Base-by-base conservation (phyloP, 92 coral and sea anemone species). In the Epizoanthus rinbou region DNA sequence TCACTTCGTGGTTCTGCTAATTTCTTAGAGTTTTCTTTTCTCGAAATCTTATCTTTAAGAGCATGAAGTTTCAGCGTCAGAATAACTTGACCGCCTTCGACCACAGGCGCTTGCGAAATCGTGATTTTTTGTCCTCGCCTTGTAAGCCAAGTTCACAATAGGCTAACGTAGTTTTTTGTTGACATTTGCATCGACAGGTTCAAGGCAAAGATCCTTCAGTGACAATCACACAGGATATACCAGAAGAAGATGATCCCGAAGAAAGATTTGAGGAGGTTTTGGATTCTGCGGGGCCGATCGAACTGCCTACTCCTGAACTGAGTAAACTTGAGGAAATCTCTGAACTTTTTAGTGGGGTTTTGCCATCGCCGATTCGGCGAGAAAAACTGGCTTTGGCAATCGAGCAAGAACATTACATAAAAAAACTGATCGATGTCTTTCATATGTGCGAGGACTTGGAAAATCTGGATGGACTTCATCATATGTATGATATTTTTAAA, bases 141-240 rank as follows among this genome's bases (percentile, higher is more conserved):
- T 80, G 71, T 54, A 64, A 57, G 67, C 37, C 31, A 73, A 64
- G 13, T 73, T 87, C 45, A 76, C 66, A 59, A 78, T 62, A 41
- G 82, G 82, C 82, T 78, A 78, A 78, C 70, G 67, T 41, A 4
- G 72, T 53, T 54, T 47, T 64, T 88, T 86, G 80, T 88, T 83
- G 71, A 82, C 81, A 80, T 82, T 85, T 65, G 74, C 52, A 85
- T 83, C 60, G 60, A 7, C 60, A 97, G 99, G 97, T 97, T 57
- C 99, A 97, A 92, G 99, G 99, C 41, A 97, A 94, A 88, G 99
- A 97, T 72, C 99, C 99, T 6, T 97, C 99, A 19, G 98, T 94
- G 57, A 97, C 93, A 33, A 86, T 97, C 13, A 97, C 99, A 3
- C 99, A 97, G 87, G 99, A 97, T 31, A 89, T 97, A 33, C 95